Evolutionary conservation across 1,140 invertebrate genomes (phyloP).

Genomic region (Lethocerus indicus): DNA sequence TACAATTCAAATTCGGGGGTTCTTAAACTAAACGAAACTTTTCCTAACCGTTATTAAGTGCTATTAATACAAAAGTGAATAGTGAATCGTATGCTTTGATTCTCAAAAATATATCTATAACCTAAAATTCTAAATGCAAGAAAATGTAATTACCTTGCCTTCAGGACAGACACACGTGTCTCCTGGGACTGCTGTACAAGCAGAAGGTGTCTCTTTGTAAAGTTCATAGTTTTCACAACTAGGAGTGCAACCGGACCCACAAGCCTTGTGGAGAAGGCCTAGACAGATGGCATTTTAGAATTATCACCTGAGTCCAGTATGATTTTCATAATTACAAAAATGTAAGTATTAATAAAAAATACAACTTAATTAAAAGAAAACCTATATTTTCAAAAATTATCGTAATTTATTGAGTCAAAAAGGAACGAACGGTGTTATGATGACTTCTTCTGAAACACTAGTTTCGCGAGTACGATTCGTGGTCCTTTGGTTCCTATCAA

Average conservation of each 20-base stretch:
- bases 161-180: slow-evolving; percentile 75
- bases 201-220: slow-evolving; percentile 25
- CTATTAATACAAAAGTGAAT: background rate
- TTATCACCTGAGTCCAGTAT: too few relatives aligned
- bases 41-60: background rate
- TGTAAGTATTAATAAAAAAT: too few relatives aligned
- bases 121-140: slow-evolving; percentile 1
- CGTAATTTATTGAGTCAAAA: too few relatives aligned
- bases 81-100: too few relatives aligned
- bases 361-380: too few relatives aligned
- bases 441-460: too few relatives aligned
- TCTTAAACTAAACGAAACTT: background rate
- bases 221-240: slow-evolving; percentile 48
- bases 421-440: too few relatives aligned
- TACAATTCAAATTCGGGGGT: background rate
- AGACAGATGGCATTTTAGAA: too few relatives aligned
- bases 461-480: too few relatives aligned
- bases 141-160: slow-evolving; percentile 39
- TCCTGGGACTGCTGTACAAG: slow-evolving; percentile 30
- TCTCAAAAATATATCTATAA: background rate
- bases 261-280: slow-evolving; percentile 46
- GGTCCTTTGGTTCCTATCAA: too few relatives aligned
- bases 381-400: too few relatives aligned
- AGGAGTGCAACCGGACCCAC: slow-evolving; percentile 42
- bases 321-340: background rate